Evolutionary conservation across 2,888 invertebrate genomes (phyloP), one percentile per base, ranked within the genome.

Genomic region (Euproctis similis): DNA sequence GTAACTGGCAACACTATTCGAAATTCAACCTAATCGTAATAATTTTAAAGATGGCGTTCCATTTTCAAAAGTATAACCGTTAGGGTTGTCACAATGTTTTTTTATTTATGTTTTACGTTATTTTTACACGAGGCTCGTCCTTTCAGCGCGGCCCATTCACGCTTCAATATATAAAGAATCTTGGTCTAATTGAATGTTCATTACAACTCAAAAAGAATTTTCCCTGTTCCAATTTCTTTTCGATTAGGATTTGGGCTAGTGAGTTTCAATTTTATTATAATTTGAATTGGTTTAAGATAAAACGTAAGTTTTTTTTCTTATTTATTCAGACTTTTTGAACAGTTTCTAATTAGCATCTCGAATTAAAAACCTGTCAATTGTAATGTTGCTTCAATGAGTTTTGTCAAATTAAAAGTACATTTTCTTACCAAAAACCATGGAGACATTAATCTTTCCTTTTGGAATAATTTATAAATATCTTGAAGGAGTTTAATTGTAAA

Each of bases 21-120:
- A 48, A 28, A 37, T 38, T 41, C 4, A 10, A 41, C 40, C 23
- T 9, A 36, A 23, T 4, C 4, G 2, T 3, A 1, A 4, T 1
- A 8, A 6, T 5, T 6, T 12, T 28, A 31, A 28, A 14, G 24
- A 7, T n/a, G 10, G 4, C 0, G 0, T 6, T 6, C 1, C 0
- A 1, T 6, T 2, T 3, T 25, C 24, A 28, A 18, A n/a, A 24
- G 11, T 9, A 22, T 9, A 4, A 28, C 11, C n/a, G 10, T 3
- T 8, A 49, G 34, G 24, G 35, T 46, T 36, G 44, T 31, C 31
- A 28, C 16, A 17, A 38, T 34, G 33, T 53, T 49, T 14, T 49
- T 52, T 53, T 49, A 54, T 53, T 53, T 52, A 54, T 53, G 45
- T 67, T 65, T 62, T 49, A 56, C 59, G 59, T 67, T 66, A 63